Evolutionary conservation across 1,140 invertebrate species (phyloP).

Genomic region (Arion vulgaris): DNA sequence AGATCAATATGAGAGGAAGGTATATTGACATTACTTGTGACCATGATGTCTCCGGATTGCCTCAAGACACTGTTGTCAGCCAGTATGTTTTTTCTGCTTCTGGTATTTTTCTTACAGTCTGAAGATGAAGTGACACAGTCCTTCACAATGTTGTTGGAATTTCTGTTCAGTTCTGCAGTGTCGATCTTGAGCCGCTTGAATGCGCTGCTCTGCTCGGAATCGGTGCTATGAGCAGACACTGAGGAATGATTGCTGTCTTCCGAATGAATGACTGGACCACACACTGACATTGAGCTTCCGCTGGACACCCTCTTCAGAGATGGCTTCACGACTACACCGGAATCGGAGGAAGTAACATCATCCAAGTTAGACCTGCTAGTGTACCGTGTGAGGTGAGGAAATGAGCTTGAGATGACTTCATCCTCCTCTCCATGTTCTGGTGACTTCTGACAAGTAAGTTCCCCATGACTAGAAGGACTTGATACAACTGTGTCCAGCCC

Average conservation of each 20-base stretch:
- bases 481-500: neutral
- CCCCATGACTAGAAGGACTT: constrained; percentile 27
- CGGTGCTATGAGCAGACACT: constrained; percentile 56
- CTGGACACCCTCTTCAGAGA: constrained; percentile 41
- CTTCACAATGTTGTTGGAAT: constrained; percentile 24
- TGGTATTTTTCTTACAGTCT: constrained; percentile 26
- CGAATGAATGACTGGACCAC: constrained; percentile 36
- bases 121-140: constrained; percentile 38
- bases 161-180: constrained; percentile 26
- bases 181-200: constrained; percentile 56
- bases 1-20: constrained; percentile 1
- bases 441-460: constrained; percentile 8
- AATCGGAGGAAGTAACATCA: constrained; percentile 38
- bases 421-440: constrained; percentile 27
- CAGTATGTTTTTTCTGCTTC: constrained; percentile 4
- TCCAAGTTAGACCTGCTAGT: constrained; percentile 42
- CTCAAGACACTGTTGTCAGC: neutral
- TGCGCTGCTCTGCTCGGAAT: constrained; percentile 55
- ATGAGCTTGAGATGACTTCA: constrained; percentile 30
- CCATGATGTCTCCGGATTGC: neutral
- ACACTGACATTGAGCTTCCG: constrained; percentile 14
- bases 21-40: neutral
- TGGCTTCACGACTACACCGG: constrained; percentile 7
- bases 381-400: constrained; percentile 16
- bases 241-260: constrained; percentile 65